These are phyloP conservation scores for Clarias pachynema DNA, from an alignment of 2,797 vertebrate genomes.

Conservation along the genomic window DNA sequence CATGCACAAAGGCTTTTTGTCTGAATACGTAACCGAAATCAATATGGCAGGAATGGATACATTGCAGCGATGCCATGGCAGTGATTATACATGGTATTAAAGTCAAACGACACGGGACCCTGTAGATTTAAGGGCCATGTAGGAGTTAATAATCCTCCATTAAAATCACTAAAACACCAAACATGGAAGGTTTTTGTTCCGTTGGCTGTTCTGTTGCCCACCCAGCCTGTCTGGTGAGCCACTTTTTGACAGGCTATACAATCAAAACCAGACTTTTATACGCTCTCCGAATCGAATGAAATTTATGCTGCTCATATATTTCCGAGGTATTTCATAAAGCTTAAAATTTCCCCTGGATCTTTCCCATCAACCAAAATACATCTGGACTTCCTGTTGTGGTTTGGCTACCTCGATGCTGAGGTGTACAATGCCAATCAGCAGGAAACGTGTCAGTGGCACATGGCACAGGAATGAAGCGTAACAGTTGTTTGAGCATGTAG, in stretches of 20 bases:
- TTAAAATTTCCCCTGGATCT: constrained; percentile 34
- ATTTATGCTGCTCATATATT: constrained; percentile 34
- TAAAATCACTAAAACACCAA: constrained; percentile 44
- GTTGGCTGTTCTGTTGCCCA: constrained; percentile 13
- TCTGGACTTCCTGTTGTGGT: constrained; percentile 32
- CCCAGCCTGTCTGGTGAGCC: constrained; percentile 39
- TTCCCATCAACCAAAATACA: constrained; percentile 30
- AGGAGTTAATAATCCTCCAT: constrained; percentile 40
- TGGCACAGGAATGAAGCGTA: neutral
- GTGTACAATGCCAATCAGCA: constrained; percentile 12
- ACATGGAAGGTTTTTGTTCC: constrained; percentile 31
- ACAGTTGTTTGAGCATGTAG: constrained; percentile 9
- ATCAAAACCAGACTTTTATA: constrained; percentile 45
- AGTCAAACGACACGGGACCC: constrained; percentile 23
- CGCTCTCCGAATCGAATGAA: constrained; percentile 38
- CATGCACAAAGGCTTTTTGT: constrained; percentile 40
- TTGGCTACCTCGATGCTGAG: constrained; percentile 2
- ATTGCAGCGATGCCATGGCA: constrained; percentile 19
- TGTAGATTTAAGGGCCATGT: constrained; percentile 41
- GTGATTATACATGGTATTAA: constrained; percentile 45
- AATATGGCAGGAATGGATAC: constrained; percentile 32
- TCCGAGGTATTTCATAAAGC: constrained; percentile 46
- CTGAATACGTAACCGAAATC: constrained; percentile 11
- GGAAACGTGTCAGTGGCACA: constrained; percentile 7
- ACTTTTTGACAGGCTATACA: constrained; percentile 18